phyloP scores from a whole-genome alignment of 2,888 invertebrate genomes.

The Drosophila putrida region DNA sequence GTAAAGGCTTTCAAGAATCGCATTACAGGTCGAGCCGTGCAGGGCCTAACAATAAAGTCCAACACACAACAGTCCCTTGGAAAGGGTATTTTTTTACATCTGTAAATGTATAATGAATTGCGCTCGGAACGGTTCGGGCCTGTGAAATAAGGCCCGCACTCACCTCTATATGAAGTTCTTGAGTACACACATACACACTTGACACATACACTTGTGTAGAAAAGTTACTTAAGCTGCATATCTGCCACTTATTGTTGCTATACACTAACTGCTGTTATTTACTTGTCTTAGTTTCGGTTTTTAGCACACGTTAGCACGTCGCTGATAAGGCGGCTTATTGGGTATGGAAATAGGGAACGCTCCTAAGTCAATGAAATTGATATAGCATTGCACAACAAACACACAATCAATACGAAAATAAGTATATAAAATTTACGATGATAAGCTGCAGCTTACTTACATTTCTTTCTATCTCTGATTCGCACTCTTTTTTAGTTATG shows the following conservation, averaged over 20 bases:
- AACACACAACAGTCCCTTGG: no score
- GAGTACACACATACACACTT: not conserved
- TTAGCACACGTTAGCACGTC: constrained; percentile 42
- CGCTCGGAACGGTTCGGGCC: no score
- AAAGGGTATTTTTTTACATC: no score
- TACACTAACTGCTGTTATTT: constrained; percentile 18
- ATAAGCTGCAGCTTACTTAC: constrained; percentile 29
- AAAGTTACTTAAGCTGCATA: constrained; percentile 14
- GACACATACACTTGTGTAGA: not conserved
- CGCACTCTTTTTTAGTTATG: not conserved
- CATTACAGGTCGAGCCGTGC: no score
- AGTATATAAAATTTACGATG: not conserved
- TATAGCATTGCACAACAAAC: not conserved
- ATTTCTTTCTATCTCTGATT: constrained; percentile 1
- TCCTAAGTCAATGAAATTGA: constrained; percentile 13
- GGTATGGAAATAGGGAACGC: constrained; percentile 17
- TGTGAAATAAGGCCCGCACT: no score
- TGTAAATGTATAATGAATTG: no score
- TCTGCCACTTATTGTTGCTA: constrained; percentile 17
- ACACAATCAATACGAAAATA: not conserved
- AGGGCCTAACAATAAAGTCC: no score
- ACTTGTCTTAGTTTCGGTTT: constrained; percentile 6
- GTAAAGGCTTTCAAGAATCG: no score
- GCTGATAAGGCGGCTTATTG: constrained; percentile 51
- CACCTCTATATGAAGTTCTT: not conserved